These are phyloP conservation scores for Arvicanthis niloticus DNA, from an alignment of 2,113 vertebrate species.

Conservation along the genomic window DNA sequence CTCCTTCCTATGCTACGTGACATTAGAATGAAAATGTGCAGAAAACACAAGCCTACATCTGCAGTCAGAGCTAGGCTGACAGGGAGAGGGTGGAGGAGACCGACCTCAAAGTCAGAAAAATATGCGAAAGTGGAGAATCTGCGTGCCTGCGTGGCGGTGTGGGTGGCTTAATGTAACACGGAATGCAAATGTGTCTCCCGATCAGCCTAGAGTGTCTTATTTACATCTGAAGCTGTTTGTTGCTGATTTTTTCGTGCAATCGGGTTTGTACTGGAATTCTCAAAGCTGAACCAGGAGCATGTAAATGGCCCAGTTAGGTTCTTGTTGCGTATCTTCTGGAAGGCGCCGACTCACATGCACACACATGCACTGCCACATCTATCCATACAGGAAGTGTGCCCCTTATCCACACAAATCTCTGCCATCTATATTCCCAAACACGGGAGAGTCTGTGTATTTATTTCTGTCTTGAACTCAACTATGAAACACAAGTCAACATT, in stretches of 20 bases:
- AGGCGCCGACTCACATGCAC: not conserved
- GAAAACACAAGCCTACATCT: slow-evolving; percentile 76
- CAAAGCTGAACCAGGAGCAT: slow-evolving; percentile 81
- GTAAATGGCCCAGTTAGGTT: slow-evolving; percentile 63
- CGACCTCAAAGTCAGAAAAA: slow-evolving; percentile 82
- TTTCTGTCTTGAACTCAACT: slow-evolving; percentile 73
- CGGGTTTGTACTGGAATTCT: slow-evolving; percentile 81
- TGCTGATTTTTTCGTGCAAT: slow-evolving; percentile 79
- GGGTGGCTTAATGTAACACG: slow-evolving; percentile 69
- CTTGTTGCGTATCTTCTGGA: slow-evolving; percentile 65
- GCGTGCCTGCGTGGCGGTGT: slow-evolving; percentile 60
- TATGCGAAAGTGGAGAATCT: slow-evolving; percentile 77
- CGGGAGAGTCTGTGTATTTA: slow-evolving; percentile 71
- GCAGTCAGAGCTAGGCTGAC: slow-evolving; percentile 81
- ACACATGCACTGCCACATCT: slow-evolving; percentile 39
- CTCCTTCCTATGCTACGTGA: slow-evolving; percentile 61
- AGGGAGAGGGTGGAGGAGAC: slow-evolving; percentile 72
- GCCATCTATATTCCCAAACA: slow-evolving; percentile 64
- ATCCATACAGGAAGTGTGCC: not conserved
- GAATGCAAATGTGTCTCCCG: slow-evolving; percentile 78
- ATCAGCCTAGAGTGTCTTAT: slow-evolving; percentile 81
- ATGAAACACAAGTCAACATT: slow-evolving; percentile 79
- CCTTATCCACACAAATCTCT: slow-evolving; percentile 50
- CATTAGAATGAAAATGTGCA: slow-evolving; percentile 72
- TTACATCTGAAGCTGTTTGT: slow-evolving; percentile 86